Conservation (phyloP, 2,113 vertebrate species). For the Psilopsiagon aurifrons region DNA sequence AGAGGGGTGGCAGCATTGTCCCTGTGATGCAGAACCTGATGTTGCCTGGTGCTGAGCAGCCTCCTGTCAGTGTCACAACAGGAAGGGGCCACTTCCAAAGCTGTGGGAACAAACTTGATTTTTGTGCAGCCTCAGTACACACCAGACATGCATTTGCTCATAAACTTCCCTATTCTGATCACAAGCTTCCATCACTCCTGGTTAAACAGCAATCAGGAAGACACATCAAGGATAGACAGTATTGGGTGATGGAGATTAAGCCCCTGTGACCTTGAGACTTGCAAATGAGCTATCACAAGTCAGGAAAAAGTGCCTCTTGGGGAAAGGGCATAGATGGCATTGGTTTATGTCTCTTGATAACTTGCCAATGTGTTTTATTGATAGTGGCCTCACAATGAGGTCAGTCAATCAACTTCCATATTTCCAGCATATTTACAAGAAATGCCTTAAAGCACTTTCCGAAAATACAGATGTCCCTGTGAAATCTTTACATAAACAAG, state of each 20-base stretch:
- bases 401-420: conserved; percentile 58
- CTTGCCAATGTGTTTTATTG: conserved; percentile 50
- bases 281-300: neutral
- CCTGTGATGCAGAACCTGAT: neutral
- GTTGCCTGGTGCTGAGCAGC: neutral
- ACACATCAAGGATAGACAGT: neutral
- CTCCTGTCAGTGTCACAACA: neutral
- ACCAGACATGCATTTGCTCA: neutral
- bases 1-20: neutral
- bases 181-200: neutral
- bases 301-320: neutral
- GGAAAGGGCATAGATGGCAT: neutral
- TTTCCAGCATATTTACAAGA: conserved; percentile 55
- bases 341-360: conserved; percentile 41
- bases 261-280: conserved; percentile 12
- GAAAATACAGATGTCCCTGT: conserved; percentile 35
- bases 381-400: conserved; percentile 24
- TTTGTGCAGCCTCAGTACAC: neutral
- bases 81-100: neutral
- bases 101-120: neutral
- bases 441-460: conserved; percentile 54
- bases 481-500: conserved; percentile 17
- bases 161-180: neutral
- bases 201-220: neutral
- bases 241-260: neutral